Percentiles rank a stretch among this genome's conserved stretches.
Conservation (phyloP, 1,140 invertebrate species). For the Drepana arcuata region DNA sequence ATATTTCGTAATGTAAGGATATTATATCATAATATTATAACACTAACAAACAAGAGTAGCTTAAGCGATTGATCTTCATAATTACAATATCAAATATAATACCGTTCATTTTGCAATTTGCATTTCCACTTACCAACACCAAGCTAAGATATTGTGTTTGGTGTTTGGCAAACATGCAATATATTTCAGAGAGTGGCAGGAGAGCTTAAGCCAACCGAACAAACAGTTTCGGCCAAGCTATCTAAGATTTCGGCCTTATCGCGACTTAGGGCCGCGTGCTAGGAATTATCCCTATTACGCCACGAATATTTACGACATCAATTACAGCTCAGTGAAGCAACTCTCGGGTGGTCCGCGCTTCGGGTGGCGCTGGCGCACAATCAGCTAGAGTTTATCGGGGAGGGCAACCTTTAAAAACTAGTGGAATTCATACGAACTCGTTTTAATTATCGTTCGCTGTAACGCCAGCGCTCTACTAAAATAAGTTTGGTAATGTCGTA, state of each 20-base stretch:
- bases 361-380: slow-evolving; percentile 32
- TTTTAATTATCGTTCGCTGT: slow-evolving; percentile 23
- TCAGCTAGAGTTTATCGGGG: slow-evolving; percentile 47
- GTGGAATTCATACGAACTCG: slow-evolving; percentile 27
- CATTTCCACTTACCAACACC: no score
- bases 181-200: no score
- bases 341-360: slow-evolving; percentile 41
- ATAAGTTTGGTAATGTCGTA: slow-evolving; percentile 23
- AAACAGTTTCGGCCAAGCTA: no score
- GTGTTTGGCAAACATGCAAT: no score
- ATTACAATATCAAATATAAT: no score
- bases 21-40: no score
- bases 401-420: slow-evolving; percentile 45
- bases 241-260: no score
- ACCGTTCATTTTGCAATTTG: no score
- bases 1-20: slow-evolving; percentile 8
- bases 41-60: no score
- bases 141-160: no score
- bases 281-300: slow-evolving; percentile 53
- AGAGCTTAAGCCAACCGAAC: no score
- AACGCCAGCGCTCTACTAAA: slow-evolving; percentile 16
- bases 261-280: slow-evolving; percentile 31
- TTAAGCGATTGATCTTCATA: no score
- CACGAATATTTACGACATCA: slow-evolving; percentile 57
- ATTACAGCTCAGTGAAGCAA: slow-evolving; percentile 28